phyloP scores from a whole-genome alignment of 2,888 invertebrate genomes.

The Amphipoea lucens region DNA sequence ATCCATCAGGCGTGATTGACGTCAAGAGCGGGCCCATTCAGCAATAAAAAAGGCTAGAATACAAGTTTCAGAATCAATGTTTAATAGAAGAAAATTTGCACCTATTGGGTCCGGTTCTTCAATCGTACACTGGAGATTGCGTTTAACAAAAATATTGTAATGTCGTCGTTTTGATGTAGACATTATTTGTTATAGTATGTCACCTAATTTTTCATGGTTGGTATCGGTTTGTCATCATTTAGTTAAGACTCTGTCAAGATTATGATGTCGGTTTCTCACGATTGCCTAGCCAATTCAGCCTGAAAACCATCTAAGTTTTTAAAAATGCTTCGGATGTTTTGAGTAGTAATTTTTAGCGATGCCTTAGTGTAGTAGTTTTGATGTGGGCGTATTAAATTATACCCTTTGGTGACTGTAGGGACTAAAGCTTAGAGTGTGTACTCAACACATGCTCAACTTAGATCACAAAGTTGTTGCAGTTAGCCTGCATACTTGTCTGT shows the following conservation, averaged over 20 bases:
- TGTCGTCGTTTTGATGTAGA: neutral
- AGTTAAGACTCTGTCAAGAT: neutral
- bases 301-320: neutral
- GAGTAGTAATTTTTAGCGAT: neutral
- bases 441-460: constrained; percentile 7
- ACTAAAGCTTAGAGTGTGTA: constrained; percentile 2
- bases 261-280: too few relatives aligned
- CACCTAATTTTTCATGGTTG: neutral
- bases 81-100: constrained; percentile 10
- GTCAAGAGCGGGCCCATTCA: too few relatives aligned
- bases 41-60: neutral
- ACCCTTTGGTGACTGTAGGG: neutral
- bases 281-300: too few relatives aligned
- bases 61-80: constrained; percentile 5
- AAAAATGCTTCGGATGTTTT: neutral
- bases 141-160: constrained; percentile 11
- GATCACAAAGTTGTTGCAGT: constrained; percentile 23
- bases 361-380: too few relatives aligned
- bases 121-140: neutral
- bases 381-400: neutral
- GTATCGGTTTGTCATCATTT: constrained; percentile 18
- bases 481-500: constrained; percentile 26
- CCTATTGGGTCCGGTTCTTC: constrained; percentile 16
- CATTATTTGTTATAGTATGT: constrained; percentile 6
- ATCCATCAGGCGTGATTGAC: too few relatives aligned